Base-by-base conservation (phyloP, 2,797 vertebrate species). In the Etheostoma nigrum region DNA sequence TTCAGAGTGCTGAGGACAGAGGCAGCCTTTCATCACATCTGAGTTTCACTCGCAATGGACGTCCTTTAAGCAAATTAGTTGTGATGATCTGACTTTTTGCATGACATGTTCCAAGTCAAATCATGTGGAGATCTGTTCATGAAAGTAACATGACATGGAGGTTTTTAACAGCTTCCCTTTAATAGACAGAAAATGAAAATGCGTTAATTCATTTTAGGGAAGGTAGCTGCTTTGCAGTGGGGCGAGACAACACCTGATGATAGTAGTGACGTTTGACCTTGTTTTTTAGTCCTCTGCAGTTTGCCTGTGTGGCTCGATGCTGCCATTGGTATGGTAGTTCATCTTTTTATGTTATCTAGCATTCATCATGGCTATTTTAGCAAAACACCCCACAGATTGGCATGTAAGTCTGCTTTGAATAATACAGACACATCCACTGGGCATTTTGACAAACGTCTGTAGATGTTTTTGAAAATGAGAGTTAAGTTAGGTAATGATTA, bases 51-150 rank as follows among this genome's bases (percentile, higher is more conserved):
- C 74, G 7, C 40, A 74, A 40, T 66, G 60, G 62, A 68, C 9
- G 2, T 71, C 44, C 61, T 79, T 53, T 77, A 91, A 86, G 54
- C 89, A 93, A 91, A 92, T 86, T 15, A 80, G 75, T 84, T 81
- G 80, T 83, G 74, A 61, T 15, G 78, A 27, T 45, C 2, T 1
- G 30, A 6, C 5, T 18, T 49, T 86, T 91, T 89, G 86, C 85
- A 87, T 88, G 72, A 9, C 1, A 8, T 67, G 25, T 69, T 67
- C 23, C 69, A 40, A 11, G 45, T 30, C 0, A 44, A 40, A 40
- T 11, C 1, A 11, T 4, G 45, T 18, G 53, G 14, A 62, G 27
- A 27, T 78, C 65, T 66, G 53, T 51, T 74, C 9, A 27, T 59
- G 33, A 72, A 33, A 30, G 47, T 36, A 18, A 47, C 23, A 1